A percentile compares a stretch with the other conserved stretches of the same genome.
phyloP scores from a whole-genome alignment of 2,113 vertebrate species.

The Sapajus apella region DNA sequence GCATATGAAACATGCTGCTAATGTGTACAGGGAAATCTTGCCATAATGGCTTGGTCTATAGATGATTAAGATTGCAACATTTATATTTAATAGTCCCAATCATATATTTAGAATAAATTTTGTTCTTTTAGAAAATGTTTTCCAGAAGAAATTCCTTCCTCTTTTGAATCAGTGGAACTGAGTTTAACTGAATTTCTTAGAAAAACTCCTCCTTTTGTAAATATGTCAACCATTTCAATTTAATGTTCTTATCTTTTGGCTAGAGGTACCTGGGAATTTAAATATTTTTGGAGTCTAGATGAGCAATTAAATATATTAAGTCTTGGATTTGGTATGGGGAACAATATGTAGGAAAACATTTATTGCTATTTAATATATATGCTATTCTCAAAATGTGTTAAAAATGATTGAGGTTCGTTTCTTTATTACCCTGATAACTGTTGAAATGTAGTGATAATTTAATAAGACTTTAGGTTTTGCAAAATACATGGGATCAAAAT shows the following conservation, averaged over 20 bases:
- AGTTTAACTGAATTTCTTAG: conserved; percentile 28
- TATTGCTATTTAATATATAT: background rate
- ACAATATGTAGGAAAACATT: background rate
- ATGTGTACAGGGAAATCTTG: background rate
- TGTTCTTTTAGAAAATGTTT: conserved; percentile 28
- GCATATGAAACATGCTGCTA: background rate
- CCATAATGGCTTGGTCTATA: background rate
- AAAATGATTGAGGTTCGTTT: background rate
- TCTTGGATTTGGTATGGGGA: background rate
- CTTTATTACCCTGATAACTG: conserved; percentile 31
- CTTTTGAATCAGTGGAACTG: background rate
- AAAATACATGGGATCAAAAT: conserved; percentile 68
- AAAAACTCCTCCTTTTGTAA: conserved; percentile 19
- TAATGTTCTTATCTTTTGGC: conserved; percentile 2
- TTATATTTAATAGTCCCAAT: conserved; percentile 32
- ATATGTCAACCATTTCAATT: conserved; percentile 20
- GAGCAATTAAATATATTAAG: conserved; percentile 19
- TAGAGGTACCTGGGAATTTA: background rate
- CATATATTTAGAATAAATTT: background rate
- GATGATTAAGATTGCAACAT: background rate
- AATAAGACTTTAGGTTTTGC: conserved; percentile 14
- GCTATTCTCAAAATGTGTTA: background rate
- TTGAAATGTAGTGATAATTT: conserved; percentile 40
- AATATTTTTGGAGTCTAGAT: conserved; percentile 34
- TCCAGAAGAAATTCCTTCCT: conserved; percentile 3